phyloP scores from a whole-genome alignment of 2,888 invertebrate genomes.

The Bruchidius siliquastri region DNA sequence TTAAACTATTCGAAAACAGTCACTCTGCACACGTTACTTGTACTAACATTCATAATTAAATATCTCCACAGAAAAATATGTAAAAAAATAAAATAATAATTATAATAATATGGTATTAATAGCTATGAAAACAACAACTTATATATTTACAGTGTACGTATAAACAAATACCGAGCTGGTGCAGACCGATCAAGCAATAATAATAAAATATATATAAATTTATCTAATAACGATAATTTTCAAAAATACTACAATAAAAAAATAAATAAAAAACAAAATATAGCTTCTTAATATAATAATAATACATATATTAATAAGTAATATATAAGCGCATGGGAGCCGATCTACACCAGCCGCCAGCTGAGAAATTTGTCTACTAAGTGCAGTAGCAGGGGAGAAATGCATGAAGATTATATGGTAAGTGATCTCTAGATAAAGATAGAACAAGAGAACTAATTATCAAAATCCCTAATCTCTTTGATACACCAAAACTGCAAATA shows the following conservation, averaged over 20 bases:
- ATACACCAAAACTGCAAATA: neutral
- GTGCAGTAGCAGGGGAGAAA: constrained; percentile 32
- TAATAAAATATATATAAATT: constrained; percentile 43
- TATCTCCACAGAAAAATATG: constrained; percentile 52
- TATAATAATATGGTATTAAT: constrained; percentile 47
- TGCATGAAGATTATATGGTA: constrained; percentile 24
- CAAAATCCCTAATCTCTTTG: neutral
- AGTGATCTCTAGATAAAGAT: constrained; percentile 10
- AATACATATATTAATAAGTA: constrained; percentile 39
- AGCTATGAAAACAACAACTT: constrained; percentile 51
- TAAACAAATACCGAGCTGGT: constrained; percentile 41
- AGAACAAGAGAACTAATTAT: constrained; percentile 1
- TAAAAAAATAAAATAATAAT: constrained; percentile 47
- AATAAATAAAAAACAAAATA: constrained; percentile 48
- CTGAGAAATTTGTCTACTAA: constrained; percentile 31
- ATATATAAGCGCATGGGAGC: constrained; percentile 36
- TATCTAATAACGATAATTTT: constrained; percentile 47
- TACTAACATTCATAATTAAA: constrained; percentile 51
- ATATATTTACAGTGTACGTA: constrained; percentile 44
- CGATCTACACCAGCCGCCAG: constrained; percentile 32
- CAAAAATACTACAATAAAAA: constrained; percentile 46
- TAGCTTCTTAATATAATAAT: constrained; percentile 40
- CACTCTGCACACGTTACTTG: constrained; percentile 48
- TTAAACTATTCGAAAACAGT: constrained; percentile 47
- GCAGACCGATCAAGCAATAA: constrained; percentile 31